Conservation (phyloP, 2,797 vertebrate species). For the Takifugu rubripes region DNA sequence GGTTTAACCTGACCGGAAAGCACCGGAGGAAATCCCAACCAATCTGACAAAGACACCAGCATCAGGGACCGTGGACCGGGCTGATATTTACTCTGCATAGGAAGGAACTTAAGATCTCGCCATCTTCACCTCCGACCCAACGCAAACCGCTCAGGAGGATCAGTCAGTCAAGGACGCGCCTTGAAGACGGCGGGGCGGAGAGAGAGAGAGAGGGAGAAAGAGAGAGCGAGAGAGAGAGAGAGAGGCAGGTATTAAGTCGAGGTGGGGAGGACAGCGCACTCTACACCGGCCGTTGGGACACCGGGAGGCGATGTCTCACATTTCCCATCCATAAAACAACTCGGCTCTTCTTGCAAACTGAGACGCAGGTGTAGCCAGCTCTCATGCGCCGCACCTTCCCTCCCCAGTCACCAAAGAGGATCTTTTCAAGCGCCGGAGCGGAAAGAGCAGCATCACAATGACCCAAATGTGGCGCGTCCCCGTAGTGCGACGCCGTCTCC, state of each 20-base stretch:
- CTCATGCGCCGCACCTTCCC: constrained; percentile 28
- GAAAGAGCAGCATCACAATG: too few species aligned
- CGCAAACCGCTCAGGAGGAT: constrained; percentile 4
- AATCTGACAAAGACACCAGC: constrained; percentile 8
- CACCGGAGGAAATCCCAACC: neutral
- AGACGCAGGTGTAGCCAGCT: constrained; percentile 56
- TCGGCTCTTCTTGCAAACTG: constrained; percentile 20
- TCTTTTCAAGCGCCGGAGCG: constrained; percentile 37
- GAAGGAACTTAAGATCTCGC: neutral
- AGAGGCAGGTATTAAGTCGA: constrained; percentile 41
- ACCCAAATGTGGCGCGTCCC: constrained; percentile 29
- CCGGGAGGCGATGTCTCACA: constrained; percentile 24
- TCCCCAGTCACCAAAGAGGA: constrained; percentile 16
- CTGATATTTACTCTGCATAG: neutral
- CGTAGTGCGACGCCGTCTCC: constrained; percentile 39
- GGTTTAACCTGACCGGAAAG: neutral
- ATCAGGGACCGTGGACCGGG: too few species aligned
- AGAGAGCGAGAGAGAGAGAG: constrained; percentile 27
- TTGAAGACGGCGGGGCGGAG: constrained; percentile 12
- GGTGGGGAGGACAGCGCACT: constrained; percentile 29
- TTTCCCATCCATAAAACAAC: constrained; percentile 11
- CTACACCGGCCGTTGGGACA: constrained; percentile 29
- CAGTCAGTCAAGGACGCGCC: constrained; percentile 39
- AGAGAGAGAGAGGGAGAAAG: constrained; percentile 13
- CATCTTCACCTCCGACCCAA: constrained; percentile 15